A percentile compares a stretch with the other conserved stretches of the same genome.
phyloP scores from a whole-genome alignment of 2,113 vertebrate genomes.

The Neodon shergylaensis region DNA sequence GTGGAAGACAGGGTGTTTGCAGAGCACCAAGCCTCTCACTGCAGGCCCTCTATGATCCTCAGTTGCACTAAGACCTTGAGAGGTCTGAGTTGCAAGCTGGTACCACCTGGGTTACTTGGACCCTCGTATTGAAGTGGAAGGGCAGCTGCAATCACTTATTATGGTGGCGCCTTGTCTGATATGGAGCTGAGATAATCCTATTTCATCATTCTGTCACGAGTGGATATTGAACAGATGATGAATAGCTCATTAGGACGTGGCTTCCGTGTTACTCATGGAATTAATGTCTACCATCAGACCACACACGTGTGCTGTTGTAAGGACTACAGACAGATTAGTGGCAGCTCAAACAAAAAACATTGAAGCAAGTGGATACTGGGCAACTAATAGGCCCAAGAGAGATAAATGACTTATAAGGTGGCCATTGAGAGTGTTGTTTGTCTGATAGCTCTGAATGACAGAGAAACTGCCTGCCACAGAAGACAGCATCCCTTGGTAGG shows the following conservation, averaged over 20 bases:
- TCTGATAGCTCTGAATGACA: not conserved
- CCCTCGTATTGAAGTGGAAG: not conserved
- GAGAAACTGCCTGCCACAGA: not conserved
- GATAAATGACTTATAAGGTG: not conserved
- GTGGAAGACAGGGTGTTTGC: not conserved
- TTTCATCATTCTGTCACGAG: not conserved
- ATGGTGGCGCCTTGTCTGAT: not conserved
- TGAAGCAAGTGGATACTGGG: rapidly evolving
- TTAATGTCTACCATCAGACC: not conserved
- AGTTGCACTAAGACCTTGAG: not conserved
- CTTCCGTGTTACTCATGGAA: not conserved
- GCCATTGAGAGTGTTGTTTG: not conserved
- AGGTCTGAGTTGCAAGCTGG: not conserved
- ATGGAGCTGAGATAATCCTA: not conserved
- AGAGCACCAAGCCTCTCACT: no score
- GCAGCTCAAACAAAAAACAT: not conserved
- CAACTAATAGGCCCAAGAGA: not conserved
- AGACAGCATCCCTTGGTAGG: not conserved
- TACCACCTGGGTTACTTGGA: not conserved
- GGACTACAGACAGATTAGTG: not conserved
- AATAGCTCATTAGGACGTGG: not conserved
- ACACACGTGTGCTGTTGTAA: not conserved
- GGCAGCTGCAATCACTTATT: not conserved
- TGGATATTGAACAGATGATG: not conserved
- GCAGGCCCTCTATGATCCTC: not conserved